These are phyloP conservation scores for Hypotaenidia okinawae DNA, from an alignment of 2,797 vertebrate species.

Conservation along the genomic window DNA sequence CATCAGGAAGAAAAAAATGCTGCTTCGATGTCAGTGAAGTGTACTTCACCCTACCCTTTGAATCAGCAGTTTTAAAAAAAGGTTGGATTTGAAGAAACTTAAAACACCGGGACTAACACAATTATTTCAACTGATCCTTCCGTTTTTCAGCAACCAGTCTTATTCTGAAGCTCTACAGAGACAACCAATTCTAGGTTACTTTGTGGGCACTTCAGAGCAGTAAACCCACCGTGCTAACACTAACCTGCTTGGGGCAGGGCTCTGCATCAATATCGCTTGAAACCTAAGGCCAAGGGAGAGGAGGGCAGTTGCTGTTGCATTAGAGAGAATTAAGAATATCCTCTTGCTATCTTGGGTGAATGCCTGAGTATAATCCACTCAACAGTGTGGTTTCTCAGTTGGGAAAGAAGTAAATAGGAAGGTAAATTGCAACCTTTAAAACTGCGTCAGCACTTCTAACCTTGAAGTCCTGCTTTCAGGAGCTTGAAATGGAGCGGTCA, in stretches of 20 bases:
- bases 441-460: neutral
- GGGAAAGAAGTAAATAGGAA: neutral
- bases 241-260: neutral
- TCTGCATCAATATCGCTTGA: neutral
- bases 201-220: neutral
- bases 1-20: neutral
- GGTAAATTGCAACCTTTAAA: neutral
- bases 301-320: neutral
- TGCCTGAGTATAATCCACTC: neutral
- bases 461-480: neutral
- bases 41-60: neutral
- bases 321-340: neutral
- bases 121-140: neutral
- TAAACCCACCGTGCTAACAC: neutral
- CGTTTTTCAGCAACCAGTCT: neutral
- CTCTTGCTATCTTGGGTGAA: conserved; percentile 43
- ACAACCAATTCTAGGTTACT: neutral
- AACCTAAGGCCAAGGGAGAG: neutral
- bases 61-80: neutral
- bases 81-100: neutral
- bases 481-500: neutral
- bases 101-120: neutral
- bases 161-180: neutral
- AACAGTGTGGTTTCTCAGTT: neutral
- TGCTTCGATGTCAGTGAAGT: conserved; percentile 43